Evolutionary conservation across 2,888 invertebrate genomes (phyloP).

Genomic region (Apotomis capreana): DNA sequence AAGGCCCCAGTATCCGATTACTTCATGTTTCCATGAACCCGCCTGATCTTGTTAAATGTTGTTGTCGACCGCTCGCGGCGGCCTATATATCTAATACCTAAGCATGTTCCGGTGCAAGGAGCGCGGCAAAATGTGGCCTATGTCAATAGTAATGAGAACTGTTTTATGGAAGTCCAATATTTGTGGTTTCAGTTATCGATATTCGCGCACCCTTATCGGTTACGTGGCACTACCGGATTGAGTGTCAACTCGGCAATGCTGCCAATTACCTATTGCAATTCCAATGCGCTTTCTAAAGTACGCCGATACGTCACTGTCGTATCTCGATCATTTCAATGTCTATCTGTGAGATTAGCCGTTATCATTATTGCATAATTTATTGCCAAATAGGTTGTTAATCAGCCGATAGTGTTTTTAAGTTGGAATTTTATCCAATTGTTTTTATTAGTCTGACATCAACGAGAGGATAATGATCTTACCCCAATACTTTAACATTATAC

Average conservation of each 20-base stretch:
- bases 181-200: too few species aligned
- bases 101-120: too few species aligned
- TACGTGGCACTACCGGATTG: neutral
- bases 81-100: too few species aligned
- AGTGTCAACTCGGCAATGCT: neutral
- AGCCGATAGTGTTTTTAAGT: neutral
- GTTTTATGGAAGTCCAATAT: too few species aligned
- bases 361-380: neutral
- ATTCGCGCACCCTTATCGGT: neutral
- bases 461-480: too few species aligned
- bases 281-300: neutral
- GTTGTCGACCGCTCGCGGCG: neutral
- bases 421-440: neutral
- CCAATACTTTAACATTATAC: too few species aligned
- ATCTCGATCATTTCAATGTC: neutral
- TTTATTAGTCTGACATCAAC: neutral
- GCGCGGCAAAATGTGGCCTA: neutral
- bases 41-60: constrained; percentile 1
- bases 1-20: too few species aligned
- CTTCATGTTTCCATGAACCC: constrained; percentile 6
- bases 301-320: neutral
- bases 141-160: too few species aligned
- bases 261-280: neutral
- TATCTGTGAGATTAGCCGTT: neutral
- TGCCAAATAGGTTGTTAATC: neutral